A percentile compares a stretch with the other conserved stretches of the same genome.
phyloP scores from a whole-genome alignment of 2,797 vertebrate genomes.

The Pangasius mekongensis region DNA sequence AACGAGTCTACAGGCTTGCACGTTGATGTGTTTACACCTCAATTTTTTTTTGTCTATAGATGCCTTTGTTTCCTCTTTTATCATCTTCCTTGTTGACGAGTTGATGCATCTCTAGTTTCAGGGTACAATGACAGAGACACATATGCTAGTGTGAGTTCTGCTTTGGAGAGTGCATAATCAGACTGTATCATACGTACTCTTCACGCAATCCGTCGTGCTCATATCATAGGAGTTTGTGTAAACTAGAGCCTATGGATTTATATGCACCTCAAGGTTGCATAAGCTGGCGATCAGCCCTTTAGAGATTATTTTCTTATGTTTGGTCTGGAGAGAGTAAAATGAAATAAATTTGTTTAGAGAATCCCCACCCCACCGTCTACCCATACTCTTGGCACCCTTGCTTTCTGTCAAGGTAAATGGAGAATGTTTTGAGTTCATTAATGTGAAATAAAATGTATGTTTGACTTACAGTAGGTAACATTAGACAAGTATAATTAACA shows the following conservation, averaged over 20 bases:
- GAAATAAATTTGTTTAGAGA: not conserved
- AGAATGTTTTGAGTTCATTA: not conserved
- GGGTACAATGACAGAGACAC: not conserved
- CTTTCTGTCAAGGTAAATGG: not conserved
- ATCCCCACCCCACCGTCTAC: not conserved
- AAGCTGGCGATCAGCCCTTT: not conserved
- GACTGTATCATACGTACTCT: not conserved
- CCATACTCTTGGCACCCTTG: not conserved
- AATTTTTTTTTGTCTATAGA: not conserved
- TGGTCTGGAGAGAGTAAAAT: not conserved
- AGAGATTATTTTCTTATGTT: not conserved
- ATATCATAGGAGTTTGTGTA: not conserved
- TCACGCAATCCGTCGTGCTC: not conserved
- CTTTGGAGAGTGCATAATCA: not conserved
- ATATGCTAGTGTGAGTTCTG: not conserved
- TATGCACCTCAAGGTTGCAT: not conserved
- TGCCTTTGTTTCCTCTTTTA: not conserved
- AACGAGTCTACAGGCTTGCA: not conserved
- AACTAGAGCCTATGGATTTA: not conserved
- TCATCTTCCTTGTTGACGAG: not conserved
- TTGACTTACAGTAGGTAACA: not conserved
- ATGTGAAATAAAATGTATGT: not conserved
- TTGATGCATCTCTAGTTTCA: not conserved
- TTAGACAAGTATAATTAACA: not conserved
- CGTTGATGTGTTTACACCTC: not conserved